Evolutionary conservation across 2,113 vertebrate species (phyloP), one percentile per base, ranked within the genome.

Genomic region (Australoheros scitulus): DNA sequence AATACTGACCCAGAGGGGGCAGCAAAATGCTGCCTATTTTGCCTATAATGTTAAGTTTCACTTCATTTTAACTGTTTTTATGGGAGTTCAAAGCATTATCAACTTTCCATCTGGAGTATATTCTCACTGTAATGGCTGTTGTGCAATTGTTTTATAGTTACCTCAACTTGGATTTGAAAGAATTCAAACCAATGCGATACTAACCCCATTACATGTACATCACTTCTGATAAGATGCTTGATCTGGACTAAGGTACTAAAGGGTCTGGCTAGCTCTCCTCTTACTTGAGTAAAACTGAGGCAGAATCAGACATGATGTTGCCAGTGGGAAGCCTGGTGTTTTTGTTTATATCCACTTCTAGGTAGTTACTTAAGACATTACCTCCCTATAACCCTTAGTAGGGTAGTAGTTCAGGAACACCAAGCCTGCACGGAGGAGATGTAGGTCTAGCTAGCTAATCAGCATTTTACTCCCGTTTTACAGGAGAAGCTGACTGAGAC

Each of bases 401-500:
- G 88, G 90, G 83, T 85, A 13, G 81, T 87, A 79, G 78, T 61
- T 90, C 86, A 92, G 91, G 89, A 93, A 91, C 90, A 93, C 83
- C 91, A 82, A 81, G 76, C 89, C 90, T 93, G 87, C 78, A 86
- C 29, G 41, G 87, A 94, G 93, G 87, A 91, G 91, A 91, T 84
- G 83, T 93, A 95, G 92, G 90, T 81, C 89, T 95, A 95, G 92
- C 93, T 89, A 94, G 91, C 90, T 87, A 88, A 91, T 93, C 92
- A 93, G 94, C 90, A 75, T 91, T 94, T 94, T 95, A 94, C 94
- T 95, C 94, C 94, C 86, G 82, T 96, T 96, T 95, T 95, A 96
- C 92, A 95, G 94, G 94, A 95, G 95, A 94, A 85, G 94, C 94
- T 95, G 93, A 93, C 76, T 85, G 26, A 90, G 86, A 91, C 90